Conservation (phyloP, 2,113 vertebrate species). For the Heptranchias perlo region DNA sequence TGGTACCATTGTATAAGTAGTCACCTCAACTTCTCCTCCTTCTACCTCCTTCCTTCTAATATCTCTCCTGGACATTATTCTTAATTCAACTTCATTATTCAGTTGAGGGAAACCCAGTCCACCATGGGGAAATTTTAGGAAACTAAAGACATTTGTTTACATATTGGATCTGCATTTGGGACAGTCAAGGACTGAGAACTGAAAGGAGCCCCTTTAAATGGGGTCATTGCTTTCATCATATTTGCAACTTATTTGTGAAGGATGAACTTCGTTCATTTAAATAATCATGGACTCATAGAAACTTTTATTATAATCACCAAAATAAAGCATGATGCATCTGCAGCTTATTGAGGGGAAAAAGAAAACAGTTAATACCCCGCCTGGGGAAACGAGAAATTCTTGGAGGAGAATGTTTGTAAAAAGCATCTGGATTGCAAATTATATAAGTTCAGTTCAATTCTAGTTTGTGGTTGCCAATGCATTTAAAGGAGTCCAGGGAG, state of each 20-base stretch:
- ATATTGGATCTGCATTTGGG: neutral
- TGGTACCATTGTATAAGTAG: neutral
- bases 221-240: neutral
- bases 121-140: neutral
- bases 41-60: neutral
- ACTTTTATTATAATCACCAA: neutral
- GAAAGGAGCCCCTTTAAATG: neutral
- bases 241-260: neutral
- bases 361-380: neutral
- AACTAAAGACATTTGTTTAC: neutral
- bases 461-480: slow-evolving; percentile 27
- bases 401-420: slow-evolving; percentile 5
- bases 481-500: neutral
- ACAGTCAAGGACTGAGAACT: neutral
- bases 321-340: slow-evolving; percentile 3
- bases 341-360: neutral
- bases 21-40: neutral
- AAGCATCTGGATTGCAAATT: slow-evolving; percentile 34
- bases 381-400: slow-evolving; percentile 12
- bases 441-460: neutral
- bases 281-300: neutral
- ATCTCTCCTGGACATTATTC: neutral
- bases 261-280: neutral
- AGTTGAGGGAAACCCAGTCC: neutral
- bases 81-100: neutral